Percentiles rank a stretch among this genome's conserved stretches.
Conservation (phyloP, 2,797 vertebrate genomes). For the Enteromius viviparus region DNA sequence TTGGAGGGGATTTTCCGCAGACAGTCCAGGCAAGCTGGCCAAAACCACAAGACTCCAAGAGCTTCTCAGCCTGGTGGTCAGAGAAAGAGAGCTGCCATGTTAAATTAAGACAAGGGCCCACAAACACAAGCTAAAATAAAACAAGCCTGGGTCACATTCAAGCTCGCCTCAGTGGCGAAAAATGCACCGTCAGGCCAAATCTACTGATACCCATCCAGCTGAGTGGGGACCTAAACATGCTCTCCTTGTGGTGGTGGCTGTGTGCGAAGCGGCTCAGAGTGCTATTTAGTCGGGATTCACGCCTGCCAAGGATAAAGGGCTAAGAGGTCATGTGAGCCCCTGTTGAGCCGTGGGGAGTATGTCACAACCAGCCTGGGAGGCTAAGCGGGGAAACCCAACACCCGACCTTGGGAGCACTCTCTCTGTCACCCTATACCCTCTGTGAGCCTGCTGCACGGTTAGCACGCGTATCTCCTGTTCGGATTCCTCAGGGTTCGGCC, state of each 20-base stretch:
- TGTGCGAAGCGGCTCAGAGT: not conserved
- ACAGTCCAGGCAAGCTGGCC: slow-evolving; percentile 35
- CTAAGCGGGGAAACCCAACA: slow-evolving; percentile 55
- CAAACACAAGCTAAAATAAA: slow-evolving; percentile 53
- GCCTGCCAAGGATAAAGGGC: slow-evolving; percentile 35
- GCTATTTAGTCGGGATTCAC: slow-evolving; percentile 50
- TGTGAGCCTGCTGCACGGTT: slow-evolving; percentile 30
- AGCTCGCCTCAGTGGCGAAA: slow-evolving; percentile 22
- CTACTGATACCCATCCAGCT: slow-evolving; percentile 17
- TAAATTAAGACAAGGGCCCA: slow-evolving; percentile 51
- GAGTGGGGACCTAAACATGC: not conserved
- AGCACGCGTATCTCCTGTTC: slow-evolving; percentile 26
- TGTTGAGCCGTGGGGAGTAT: slow-evolving; percentile 42
- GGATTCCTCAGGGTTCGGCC: slow-evolving; percentile 32
- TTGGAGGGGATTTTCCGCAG: slow-evolving; percentile 55
- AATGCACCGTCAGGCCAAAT: slow-evolving; percentile 57
- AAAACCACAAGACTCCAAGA: slow-evolving; percentile 54
- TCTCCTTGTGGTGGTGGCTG: slow-evolving; percentile 19
- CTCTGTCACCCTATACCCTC: slow-evolving; percentile 55
- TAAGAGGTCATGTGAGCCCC: slow-evolving; percentile 43
- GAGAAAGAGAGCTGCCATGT: slow-evolving; percentile 56
- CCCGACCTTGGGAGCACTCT: slow-evolving; percentile 59
- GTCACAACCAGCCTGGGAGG: slow-evolving; percentile 46
- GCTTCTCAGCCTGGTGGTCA: slow-evolving; percentile 42
- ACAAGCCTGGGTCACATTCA: slow-evolving; percentile 42